Evolutionary conservation across 30 jellyfish, hydroid and myxozoan species (phyloP).

Genomic region (Pseudorhiza aurosa): DNA sequence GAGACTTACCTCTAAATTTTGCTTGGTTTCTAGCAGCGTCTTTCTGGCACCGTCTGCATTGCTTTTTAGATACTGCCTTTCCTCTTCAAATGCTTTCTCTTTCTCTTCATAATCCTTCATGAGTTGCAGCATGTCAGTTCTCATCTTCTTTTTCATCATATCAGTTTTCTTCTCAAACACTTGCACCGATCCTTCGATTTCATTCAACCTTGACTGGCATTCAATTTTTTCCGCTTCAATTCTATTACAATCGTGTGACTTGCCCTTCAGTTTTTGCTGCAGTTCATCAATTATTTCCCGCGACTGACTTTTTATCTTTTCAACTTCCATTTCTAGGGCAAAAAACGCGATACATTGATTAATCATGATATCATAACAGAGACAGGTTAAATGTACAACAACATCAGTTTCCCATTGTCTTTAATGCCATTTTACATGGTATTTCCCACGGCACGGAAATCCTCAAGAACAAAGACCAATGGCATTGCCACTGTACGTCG

Average conservation of each 20-base stretch:
- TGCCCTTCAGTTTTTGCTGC: constrained; percentile 23
- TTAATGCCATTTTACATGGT: no score
- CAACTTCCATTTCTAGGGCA: neutral
- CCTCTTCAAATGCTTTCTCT: constrained; percentile 6
- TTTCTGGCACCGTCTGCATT: neutral
- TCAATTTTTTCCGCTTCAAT: constrained; percentile 33
- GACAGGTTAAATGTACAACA: no score
- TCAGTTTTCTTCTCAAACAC: constrained; percentile 10
- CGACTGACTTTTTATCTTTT: neutral
- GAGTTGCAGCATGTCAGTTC: neutral
- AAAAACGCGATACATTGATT: no score
- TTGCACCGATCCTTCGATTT: constrained; percentile 4
- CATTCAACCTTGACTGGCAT: constrained; percentile 25
- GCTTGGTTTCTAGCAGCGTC: neutral
- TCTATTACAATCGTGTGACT: constrained; percentile 21
- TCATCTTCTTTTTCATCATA: constrained; percentile 1
- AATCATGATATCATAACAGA: no score
- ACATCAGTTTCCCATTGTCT: no score
- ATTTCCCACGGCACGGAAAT: no score
- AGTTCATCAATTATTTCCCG: constrained; percentile 4
- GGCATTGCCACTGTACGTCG: no score
- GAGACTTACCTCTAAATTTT: constrained; percentile 1
- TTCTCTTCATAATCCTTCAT: constrained; percentile 34
- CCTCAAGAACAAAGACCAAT: no score
- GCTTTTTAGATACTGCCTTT: neutral